Percentiles rank a stretch among this genome's conserved stretches.
phyloP scores from a whole-genome alignment of 92 coral and sea anemone species.

The Zoanthus solanderi region DNA sequence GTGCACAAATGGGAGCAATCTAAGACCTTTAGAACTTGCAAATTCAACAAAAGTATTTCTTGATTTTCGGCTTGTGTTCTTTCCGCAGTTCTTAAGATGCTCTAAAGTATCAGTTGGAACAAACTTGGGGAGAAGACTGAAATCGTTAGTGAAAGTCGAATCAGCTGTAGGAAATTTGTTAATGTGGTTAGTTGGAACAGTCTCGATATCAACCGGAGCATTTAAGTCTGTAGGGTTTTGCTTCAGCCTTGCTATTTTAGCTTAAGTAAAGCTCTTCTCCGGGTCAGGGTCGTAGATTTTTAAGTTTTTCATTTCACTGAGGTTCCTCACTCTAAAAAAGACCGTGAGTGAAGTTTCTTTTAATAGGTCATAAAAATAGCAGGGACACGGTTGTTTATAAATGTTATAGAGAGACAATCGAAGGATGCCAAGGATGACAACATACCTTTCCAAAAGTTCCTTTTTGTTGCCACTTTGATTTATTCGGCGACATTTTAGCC shows the following conservation, averaged over 20 bases:
- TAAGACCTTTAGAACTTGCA: conserved; percentile 68
- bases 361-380: conserved; percentile 2
- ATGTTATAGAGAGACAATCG: conserved; percentile 16
- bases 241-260: conserved; percentile 8
- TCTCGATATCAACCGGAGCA: conserved; percentile 6
- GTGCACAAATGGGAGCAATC: conserved; percentile 70
- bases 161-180: conserved; percentile 4
- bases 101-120: conserved; percentile 7
- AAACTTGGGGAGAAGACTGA: conserved; percentile 9
- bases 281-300: conserved; percentile 9
- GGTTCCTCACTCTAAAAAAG: background rate
- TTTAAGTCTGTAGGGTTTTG: background rate
- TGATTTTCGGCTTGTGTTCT: conserved; percentile 7
- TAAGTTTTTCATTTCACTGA: conserved; percentile 2
- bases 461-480: conserved; percentile 47
- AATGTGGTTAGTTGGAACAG: background rate
- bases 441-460: conserved; percentile 49
- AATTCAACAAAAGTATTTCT: conserved; percentile 55
- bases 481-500: conserved; percentile 42
- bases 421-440: conserved; percentile 39
- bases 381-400: conserved; percentile 1
- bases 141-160: conserved; percentile 4
- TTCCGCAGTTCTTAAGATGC: conserved; percentile 9
- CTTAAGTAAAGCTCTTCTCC: conserved; percentile 4
- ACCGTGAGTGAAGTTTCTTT: conserved; percentile 8